phyloP scores from a whole-genome alignment of 2,113 vertebrate genomes.

The Cyanocitta stelleri region DNA sequence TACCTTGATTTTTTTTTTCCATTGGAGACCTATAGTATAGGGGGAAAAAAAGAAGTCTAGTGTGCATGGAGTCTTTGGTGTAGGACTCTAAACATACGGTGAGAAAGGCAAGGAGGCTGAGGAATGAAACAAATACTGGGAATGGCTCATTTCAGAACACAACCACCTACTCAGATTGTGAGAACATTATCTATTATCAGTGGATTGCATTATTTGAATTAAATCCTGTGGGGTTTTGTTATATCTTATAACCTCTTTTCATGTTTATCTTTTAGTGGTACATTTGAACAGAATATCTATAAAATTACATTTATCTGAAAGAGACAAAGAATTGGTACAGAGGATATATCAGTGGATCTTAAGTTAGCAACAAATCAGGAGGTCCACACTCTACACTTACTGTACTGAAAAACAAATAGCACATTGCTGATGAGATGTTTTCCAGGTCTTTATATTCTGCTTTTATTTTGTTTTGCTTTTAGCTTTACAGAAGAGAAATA shows the following conservation, averaged over 20 bases:
- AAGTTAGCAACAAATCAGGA: neutral
- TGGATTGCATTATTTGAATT: neutral
- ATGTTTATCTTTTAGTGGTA: neutral
- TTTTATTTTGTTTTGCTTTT: conserved; percentile 52
- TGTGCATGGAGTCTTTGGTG: neutral
- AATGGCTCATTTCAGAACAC: neutral
- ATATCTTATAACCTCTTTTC: neutral
- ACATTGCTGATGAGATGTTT: conserved; percentile 10
- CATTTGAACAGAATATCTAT: neutral
- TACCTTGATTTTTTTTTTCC: neutral
- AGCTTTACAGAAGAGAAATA: conserved; percentile 40
- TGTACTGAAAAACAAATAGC: neutral
- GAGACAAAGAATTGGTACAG: neutral
- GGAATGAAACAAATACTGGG: neutral
- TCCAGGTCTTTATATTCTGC: neutral
- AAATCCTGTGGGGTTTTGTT: neutral
- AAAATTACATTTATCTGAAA: neutral
- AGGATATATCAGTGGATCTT: neutral
- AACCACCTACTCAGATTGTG: neutral
- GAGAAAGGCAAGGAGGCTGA: neutral
- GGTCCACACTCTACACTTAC: neutral
- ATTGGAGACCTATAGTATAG: neutral
- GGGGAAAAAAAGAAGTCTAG: neutral
- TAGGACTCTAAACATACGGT: neutral
- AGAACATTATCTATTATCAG: neutral